These are phyloP conservation scores for Hymenopus coronatus DNA, from an alignment of 2,888 invertebrate species.

Conservation along the genomic window DNA sequence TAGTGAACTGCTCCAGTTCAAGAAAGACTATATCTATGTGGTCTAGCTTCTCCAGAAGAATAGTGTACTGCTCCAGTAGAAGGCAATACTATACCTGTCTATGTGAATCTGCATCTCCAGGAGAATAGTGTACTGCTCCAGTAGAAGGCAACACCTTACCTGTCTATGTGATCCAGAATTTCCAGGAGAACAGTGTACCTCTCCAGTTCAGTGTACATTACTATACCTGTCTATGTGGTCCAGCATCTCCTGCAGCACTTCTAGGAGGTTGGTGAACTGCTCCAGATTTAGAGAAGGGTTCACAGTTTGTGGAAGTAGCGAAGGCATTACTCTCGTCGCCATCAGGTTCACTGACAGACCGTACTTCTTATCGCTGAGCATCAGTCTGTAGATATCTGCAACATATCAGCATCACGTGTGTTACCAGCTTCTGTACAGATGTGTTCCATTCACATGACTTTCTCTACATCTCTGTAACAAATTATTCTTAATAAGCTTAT, in stretches of 20 bases:
- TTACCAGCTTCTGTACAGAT: neutral
- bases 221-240: slow-evolving; percentile 71
- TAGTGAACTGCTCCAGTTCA: slow-evolving; percentile 77
- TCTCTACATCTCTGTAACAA: too few species aligned
- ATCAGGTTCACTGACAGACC: slow-evolving; percentile 86
- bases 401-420: slow-evolving; percentile 21
- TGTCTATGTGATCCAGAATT: slow-evolving; percentile 86
- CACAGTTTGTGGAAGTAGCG: slow-evolving; percentile 86
- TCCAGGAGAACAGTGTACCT: slow-evolving; percentile 79
- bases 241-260: slow-evolving; percentile 89
- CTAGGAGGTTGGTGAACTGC: slow-evolving; percentile 74
- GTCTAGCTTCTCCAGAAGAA: too few species aligned
- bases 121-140: slow-evolving; percentile 77
- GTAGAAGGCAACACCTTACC: slow-evolving; percentile 57
- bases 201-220: slow-evolving; percentile 57
- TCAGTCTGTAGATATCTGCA: slow-evolving; percentile 86
- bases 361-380: slow-evolving; percentile 87
- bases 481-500: too few species aligned
- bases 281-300: slow-evolving; percentile 82
- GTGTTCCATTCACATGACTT: too few species aligned
- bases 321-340: slow-evolving; percentile 91
- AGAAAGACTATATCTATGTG: too few species aligned
- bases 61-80: too few species aligned
- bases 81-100: slow-evolving; percentile 34
- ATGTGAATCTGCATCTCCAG: slow-evolving; percentile 50